Conservation (phyloP, 2,888 invertebrate genomes). For the Erynnis tages region DNA sequence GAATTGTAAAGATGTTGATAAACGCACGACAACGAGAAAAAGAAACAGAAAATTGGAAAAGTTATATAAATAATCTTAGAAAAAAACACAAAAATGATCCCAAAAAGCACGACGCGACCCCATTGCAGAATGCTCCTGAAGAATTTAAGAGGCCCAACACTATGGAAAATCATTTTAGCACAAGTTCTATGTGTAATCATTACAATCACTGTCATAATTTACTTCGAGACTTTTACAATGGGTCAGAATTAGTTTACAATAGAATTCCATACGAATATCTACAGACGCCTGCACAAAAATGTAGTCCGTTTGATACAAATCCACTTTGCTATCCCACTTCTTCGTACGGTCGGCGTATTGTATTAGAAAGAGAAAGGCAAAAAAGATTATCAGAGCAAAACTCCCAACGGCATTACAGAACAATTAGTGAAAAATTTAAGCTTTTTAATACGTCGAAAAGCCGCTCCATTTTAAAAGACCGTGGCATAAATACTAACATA, state of each 20-base stretch:
- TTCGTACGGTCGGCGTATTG: constrained; percentile 45
- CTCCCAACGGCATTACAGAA: neutral
- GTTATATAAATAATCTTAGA: constrained; percentile 58
- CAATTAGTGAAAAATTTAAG: neutral
- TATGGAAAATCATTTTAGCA: constrained; percentile 42
- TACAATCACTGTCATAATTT: constrained; percentile 40
- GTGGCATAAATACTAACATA: constrained; percentile 3
- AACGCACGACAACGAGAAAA: constrained; percentile 51
- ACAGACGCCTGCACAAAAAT: constrained; percentile 13
- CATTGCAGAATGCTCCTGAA: constrained; percentile 9
- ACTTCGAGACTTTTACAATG: constrained; percentile 42
- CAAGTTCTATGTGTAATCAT: constrained; percentile 35
- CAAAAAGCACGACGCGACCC: neutral
- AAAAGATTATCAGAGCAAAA: neutral
- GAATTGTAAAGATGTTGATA: constrained; percentile 47
- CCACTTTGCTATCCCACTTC: constrained; percentile 48
- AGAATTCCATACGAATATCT: neutral
- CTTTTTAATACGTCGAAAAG: neutral
- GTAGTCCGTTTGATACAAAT: constrained; percentile 34
- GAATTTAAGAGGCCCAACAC: constrained; percentile 29
- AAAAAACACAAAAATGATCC: constrained; percentile 44
- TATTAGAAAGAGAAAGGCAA: constrained; percentile 40
- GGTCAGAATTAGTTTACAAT: no score
- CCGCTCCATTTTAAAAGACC: neutral
- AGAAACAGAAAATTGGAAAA: constrained; percentile 54